Percentiles rank a stretch among this genome's conserved stretches.
Evolutionary conservation across 1,140 invertebrate species (phyloP).

Genomic region (Melitaea cinxia): DNA sequence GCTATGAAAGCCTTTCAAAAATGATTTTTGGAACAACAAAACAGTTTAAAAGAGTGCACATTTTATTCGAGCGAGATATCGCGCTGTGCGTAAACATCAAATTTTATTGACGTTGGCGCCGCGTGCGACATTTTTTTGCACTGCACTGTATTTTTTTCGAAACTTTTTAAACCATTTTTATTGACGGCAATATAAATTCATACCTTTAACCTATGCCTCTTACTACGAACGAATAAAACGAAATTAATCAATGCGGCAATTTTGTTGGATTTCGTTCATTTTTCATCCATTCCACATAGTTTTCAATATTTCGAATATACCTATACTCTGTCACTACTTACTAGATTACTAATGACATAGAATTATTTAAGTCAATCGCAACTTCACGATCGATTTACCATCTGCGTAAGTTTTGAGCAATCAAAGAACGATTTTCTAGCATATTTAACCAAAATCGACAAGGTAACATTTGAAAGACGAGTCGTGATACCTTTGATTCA

Average conservation of each 20-base stretch:
- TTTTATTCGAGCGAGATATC: conserved; percentile 58
- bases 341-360: neutral
- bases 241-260: conserved; percentile 15
- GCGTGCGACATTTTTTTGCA: conserved; percentile 51
- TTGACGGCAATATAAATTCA: conserved; percentile 36
- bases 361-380: too few relatives aligned
- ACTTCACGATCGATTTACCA: too few relatives aligned
- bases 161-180: conserved; percentile 34
- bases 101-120: conserved; percentile 59
- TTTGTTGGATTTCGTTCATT: conserved; percentile 18
- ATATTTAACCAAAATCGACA: conserved; percentile 47
- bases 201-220: conserved; percentile 29
- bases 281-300: neutral
- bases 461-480: conserved; percentile 32
- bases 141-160: conserved; percentile 42
- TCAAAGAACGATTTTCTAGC: neutral
- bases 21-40: conserved; percentile 56
- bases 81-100: conserved; percentile 60
- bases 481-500: conserved; percentile 20
- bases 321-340: neutral
- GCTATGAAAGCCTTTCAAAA: conserved; percentile 45
- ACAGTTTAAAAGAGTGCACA: conserved; percentile 51
- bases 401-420: too few relatives aligned
- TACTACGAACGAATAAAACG: conserved; percentile 19
- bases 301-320: neutral